Evolutionary conservation across 2,113 vertebrate genomes (phyloP).

Genomic region (Eira barbara): DNA sequence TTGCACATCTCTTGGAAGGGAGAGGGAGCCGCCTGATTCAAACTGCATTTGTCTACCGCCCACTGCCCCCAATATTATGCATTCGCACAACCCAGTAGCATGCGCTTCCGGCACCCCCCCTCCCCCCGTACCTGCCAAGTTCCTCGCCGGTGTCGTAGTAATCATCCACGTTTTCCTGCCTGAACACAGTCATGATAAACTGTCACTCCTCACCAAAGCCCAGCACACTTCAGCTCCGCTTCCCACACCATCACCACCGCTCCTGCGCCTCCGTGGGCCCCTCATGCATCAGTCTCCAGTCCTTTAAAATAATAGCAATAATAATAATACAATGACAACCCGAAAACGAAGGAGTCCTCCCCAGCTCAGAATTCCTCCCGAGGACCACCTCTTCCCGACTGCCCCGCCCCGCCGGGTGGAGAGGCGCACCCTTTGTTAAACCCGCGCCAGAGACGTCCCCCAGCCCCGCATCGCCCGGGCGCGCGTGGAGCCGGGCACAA

Average conservation of each 20-base stretch:
- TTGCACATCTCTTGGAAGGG: background rate
- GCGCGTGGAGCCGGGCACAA: background rate
- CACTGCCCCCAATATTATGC: background rate
- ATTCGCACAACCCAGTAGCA: background rate
- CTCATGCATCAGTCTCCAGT: constrained; percentile 53
- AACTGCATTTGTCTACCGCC: background rate
- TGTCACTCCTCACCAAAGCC: constrained; percentile 70
- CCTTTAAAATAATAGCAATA: background rate
- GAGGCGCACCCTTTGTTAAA: constrained; percentile 67
- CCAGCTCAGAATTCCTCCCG: background rate
- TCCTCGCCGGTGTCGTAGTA: constrained; percentile 95
- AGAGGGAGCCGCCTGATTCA: background rate
- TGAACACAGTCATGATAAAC: constrained; percentile 93
- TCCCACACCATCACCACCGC: constrained; percentile 78
- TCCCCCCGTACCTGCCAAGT: constrained; percentile 89
- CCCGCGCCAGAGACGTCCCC: background rate
- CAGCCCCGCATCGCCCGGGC: background rate
- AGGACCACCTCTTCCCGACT: background rate
- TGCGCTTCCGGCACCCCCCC: background rate
- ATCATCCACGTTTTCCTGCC: constrained; percentile 95
- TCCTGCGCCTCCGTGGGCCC: constrained; percentile 18
- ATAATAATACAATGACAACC: constrained; percentile 8
- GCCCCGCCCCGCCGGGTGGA: background rate
- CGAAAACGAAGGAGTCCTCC: background rate
- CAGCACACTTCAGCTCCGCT: constrained; percentile 67